A percentile compares a stretch with the other conserved stretches of the same genome.
These are phyloP conservation scores for Cactoblastis cactorum DNA, from an alignment of 2,888 invertebrate genomes.

Conservation along the genomic window DNA sequence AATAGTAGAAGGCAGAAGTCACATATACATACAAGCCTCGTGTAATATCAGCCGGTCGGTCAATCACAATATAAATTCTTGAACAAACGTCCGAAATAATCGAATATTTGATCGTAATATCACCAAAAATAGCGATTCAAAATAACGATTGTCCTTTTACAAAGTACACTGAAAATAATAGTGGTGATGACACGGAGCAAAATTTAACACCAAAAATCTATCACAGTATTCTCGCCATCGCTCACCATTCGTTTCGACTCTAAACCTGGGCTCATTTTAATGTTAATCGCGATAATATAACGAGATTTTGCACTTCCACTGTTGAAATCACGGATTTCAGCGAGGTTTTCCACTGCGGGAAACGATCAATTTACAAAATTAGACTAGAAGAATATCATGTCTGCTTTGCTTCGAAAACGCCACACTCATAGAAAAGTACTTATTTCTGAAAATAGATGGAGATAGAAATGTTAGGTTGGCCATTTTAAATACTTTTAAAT, in stretches of 20 bases:
- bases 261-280: constrained; percentile 78
- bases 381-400: constrained; percentile 82
- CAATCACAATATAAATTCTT: constrained; percentile 77
- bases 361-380: constrained; percentile 77
- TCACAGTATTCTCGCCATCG: constrained; percentile 80
- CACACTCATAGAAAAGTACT: constrained; percentile 82
- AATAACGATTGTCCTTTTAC: constrained; percentile 58
- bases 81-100: constrained; percentile 63
- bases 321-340: constrained; percentile 64
- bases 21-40: constrained; percentile 80
- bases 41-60: constrained; percentile 81
- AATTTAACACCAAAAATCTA: constrained; percentile 80
- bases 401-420: constrained; percentile 82
- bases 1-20: constrained; percentile 78
- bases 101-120: constrained; percentile 55
- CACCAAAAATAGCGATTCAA: constrained; percentile 64
- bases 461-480: constrained; percentile 78
- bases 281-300: constrained; percentile 70
- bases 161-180: constrained; percentile 64
- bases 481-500: constrained; percentile 46
- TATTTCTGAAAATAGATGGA: constrained; percentile 86
- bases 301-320: constrained; percentile 71
- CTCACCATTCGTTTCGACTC: constrained; percentile 78
- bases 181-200: constrained; percentile 77
- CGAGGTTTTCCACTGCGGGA: constrained; percentile 62